Base-by-base conservation (phyloP, 2,797 vertebrate genomes). In the Enteromius trimaculatus region DNA sequence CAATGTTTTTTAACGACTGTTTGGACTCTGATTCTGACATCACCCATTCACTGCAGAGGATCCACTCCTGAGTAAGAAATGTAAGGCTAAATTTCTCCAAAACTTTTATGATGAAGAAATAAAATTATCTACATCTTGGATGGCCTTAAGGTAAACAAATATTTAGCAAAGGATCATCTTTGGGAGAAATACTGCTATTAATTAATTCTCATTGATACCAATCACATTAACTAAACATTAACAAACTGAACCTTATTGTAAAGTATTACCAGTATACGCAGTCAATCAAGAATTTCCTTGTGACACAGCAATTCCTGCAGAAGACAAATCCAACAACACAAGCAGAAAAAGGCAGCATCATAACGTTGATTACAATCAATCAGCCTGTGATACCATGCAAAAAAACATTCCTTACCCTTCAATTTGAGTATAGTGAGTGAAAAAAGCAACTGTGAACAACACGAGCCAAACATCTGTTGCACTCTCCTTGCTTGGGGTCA, bases 401-500 rank as follows among this genome's bases (percentile, higher is more conserved):
- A 76, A 76, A 7, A 53, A 39, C 72, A 76, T 76, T 60, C 53
- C 51, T 39, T 42, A 16, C 7, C 53, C 34, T 58, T 39, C 51
- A 64, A 8, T 26, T 44, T 19, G 4, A 21, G 3, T 47, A 8
- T 39, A n/a, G n/a, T 37, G n/a, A n/a, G 47, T 16, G 21, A 72
- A 72, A 49, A 47, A 49, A 49, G 47, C 44, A 39, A 70, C 26
- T 60, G 58, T 74, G 44, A 64, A 39, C 70, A 34, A 64, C 42
- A 51, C 21, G 14, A n/a, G 29, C 68, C 51, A 31, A 75, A 81
- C 71, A 82, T 82, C 47, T 82, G 62, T 66, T 82, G 60, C 72
- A 76, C 37, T 55, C 70, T 80, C n/a, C 49, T 77, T 74, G 39
- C 71, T 81, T 44, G 69, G 69, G 72, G 62, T 82, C 72, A 69